A percentile compares a stretch with the other conserved stretches of the same genome.
These are phyloP conservation scores for Leptopilina syphax DNA, from an alignment of 2,888 invertebrate species.

Conservation along the genomic window DNA sequence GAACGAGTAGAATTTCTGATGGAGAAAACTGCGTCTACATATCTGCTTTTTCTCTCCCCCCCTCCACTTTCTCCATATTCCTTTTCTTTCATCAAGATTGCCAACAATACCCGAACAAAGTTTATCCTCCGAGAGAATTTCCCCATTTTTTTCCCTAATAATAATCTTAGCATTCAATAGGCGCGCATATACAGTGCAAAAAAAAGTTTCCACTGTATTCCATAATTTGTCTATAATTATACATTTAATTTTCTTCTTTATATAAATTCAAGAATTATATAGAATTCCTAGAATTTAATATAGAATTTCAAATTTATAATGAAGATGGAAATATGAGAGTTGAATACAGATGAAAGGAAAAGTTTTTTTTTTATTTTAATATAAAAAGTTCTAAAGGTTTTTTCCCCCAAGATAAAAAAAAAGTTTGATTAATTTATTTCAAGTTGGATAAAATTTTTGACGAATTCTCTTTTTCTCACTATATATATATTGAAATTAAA, in stretches of 20 bases:
- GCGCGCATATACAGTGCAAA: not conserved
- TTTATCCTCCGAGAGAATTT: not conserved
- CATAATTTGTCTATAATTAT: not conserved
- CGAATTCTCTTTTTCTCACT: not conserved
- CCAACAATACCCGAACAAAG: not conserved
- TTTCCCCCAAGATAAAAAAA: not conserved
- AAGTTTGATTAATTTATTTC: not conserved
- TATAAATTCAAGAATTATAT: not conserved
- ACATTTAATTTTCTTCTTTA: not conserved
- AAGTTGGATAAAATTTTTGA: not conserved
- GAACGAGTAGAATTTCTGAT: constrained; percentile 20
- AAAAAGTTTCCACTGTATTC: not conserved
- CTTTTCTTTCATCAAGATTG: constrained; percentile 14
- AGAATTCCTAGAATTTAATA: not conserved
- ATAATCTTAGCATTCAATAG: not conserved
- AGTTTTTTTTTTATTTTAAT: not conserved
- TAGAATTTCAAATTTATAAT: not conserved
- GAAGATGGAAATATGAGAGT: not conserved
- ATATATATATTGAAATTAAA: not conserved
- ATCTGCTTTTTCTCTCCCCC: not conserved
- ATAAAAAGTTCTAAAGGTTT: not conserved
- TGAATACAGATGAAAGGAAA: not conserved
- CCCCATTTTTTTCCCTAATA: not conserved
- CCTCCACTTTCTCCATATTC: not conserved
- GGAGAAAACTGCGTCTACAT: constrained; percentile 16